Percentiles rank a stretch among this genome's conserved stretches.
phyloP scores from a whole-genome alignment of 2,888 invertebrate genomes.

The Drosophila helvetica region DNA sequence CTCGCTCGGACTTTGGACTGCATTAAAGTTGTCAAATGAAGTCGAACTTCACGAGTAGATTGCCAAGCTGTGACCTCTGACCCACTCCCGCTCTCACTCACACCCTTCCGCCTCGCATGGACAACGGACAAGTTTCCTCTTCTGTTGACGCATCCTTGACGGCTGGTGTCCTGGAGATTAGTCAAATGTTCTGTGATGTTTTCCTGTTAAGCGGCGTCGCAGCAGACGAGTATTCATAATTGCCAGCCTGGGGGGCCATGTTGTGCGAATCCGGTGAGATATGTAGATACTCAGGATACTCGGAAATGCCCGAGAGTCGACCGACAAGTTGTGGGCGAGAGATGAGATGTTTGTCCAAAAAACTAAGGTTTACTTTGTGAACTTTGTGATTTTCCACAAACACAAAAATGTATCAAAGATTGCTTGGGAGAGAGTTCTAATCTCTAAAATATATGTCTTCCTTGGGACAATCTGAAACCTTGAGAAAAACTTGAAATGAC shows the following conservation, averaged over 20 bases:
- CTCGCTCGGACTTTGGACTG: conserved; percentile 53
- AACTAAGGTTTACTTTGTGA: not conserved
- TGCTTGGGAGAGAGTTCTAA: not conserved
- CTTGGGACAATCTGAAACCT: too few species aligned
- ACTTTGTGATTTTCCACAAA: not conserved
- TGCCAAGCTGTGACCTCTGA: conserved; percentile 42
- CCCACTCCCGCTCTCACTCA: conserved; percentile 4
- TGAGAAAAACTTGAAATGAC: not conserved
- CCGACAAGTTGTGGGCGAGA: conserved; percentile 9
- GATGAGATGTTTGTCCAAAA: not conserved
- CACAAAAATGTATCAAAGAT: conserved; percentile 7
- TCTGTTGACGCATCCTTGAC: conserved; percentile 31
- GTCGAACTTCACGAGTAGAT: conserved; percentile 68
- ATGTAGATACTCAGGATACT: conserved; percentile 8
- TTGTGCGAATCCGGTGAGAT: conserved; percentile 37
- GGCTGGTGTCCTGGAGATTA: conserved; percentile 49
- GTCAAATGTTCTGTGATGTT: conserved; percentile 58
- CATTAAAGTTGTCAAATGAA: conserved; percentile 78
- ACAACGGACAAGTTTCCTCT: conserved; percentile 16
- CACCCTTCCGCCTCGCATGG: not conserved
- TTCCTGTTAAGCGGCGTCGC: conserved; percentile 47
- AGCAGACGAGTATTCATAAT: conserved; percentile 59
- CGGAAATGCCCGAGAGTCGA: conserved; percentile 14
- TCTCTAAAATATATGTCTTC: too few species aligned
- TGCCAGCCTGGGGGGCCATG: conserved; percentile 30